phyloP scores from a whole-genome alignment of 2,113 vertebrate genomes.

The Otis tarda region DNA sequence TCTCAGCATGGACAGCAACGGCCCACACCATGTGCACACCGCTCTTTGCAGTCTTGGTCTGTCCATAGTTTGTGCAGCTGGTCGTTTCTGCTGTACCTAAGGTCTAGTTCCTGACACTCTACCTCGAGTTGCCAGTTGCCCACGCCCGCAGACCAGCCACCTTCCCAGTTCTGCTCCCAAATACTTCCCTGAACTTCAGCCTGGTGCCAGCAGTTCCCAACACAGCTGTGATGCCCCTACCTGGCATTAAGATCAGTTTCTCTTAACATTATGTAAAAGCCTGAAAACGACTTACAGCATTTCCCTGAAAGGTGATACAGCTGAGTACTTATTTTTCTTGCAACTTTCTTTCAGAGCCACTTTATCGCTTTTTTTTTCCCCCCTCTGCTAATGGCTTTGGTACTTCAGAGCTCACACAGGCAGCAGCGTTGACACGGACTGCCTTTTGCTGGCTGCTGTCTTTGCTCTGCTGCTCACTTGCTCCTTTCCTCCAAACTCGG shows the following conservation, averaged over 20 bases:
- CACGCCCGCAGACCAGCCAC: background rate
- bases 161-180: background rate
- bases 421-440: background rate
- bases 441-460: background rate
- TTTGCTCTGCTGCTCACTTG: background rate
- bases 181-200: background rate
- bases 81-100: background rate
- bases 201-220: background rate
- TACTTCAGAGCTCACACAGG: background rate
- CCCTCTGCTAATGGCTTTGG: background rate
- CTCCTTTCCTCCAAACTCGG: background rate
- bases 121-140: background rate
- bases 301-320: background rate
- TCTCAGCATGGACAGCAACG: fast-evolving
- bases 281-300: background rate
- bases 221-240: background rate
- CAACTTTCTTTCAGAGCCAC: background rate
- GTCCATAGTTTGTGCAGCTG: background rate
- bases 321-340: background rate
- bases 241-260: background rate
- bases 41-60: background rate
- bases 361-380: background rate
- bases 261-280: background rate
- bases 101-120: background rate
- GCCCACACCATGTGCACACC: fast-evolving